Base-by-base conservation (phyloP, 2,888 invertebrate genomes). In the Tipula unca region DNA sequence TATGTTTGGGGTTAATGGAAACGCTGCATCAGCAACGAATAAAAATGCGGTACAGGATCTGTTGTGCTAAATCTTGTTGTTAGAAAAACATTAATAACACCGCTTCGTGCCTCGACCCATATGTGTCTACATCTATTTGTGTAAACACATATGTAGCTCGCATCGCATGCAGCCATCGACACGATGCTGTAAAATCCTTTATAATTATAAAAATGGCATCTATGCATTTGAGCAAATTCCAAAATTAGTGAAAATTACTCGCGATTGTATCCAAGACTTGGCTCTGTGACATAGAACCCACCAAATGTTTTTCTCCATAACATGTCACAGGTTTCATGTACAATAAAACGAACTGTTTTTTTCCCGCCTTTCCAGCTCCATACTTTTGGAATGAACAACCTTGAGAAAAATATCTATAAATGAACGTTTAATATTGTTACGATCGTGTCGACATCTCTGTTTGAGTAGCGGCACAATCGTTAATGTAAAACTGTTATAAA, bases 141-240 rank as follows among this genome's bases (percentile, higher is more conserved):
- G 82, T 82, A 82, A 82, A 82, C 25, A 82, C 29, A 82, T 82
- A n/a, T n/a, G n/a, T n/a, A 82, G 13, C 14, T 8, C 8, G 82
- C 82, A 82, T 29, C 82, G 14, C 82, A 82, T 29, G 82, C 82
- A 29, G 82, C 82, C 29, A 29, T 82, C 29, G 25, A 82, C 29
- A 25, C 29, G 10, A 82, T 82, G 29, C 29, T 82, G 3, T 82
- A 29, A 29, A 82, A 82, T 0, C 29, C 29, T 82, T 82, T 82
- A 8, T 82, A 82, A 1, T 82, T 82, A 82, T 82, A 32, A 32
- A 69, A 20, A 89, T 86, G 36, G 88, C 87, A 35, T 89, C 89
- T 17, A 88, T 85, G 86, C 88, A 88, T 85, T 88, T 85, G 17
- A 87, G 87, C 85, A 88, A 86, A 84, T 88, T 86, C 87, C 87